Percentiles rank a stretch among this genome's conserved stretches.
These are phyloP conservation scores for Monoplex corrugatus DNA, from an alignment of 2,888 invertebrate species.

Conservation along the genomic window DNA sequence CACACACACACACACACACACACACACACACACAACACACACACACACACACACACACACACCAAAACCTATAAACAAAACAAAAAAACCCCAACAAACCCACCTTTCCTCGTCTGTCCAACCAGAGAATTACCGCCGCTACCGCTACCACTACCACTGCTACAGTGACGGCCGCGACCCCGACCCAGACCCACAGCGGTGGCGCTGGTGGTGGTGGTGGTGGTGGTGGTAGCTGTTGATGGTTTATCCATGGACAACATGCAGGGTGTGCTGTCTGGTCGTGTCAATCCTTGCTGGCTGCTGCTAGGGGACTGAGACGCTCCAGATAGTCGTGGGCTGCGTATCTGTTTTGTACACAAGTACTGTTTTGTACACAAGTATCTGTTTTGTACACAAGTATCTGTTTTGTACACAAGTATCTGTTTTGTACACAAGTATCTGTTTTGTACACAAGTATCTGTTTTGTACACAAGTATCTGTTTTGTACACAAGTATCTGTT, in stretches of 20 bases:
- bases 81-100: neutral
- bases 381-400: too few relatives aligned
- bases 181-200: neutral
- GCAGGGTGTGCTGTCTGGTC: conserved; percentile 53
- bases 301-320: neutral
- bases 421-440: too few relatives aligned
- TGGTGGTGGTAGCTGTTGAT: neutral
- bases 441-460: too few relatives aligned
- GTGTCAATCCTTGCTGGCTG: conserved; percentile 38
- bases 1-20: neutral
- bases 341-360: neutral
- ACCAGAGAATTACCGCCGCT: conserved; percentile 44
- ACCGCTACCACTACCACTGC: conserved; percentile 62
- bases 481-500: too few relatives aligned
- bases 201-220: conserved; percentile 36
- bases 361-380: too few relatives aligned
- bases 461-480: too few relatives aligned
- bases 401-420: too few relatives aligned
- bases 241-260: conserved; percentile 46
- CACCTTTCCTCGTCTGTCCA: neutral
- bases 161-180: conserved; percentile 59
- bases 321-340: neutral
- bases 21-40: neutral
- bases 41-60: neutral
- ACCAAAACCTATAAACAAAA: neutral